phyloP scores from a whole-genome alignment of 2,113 vertebrate species.

The Patagioenas fasciata region DNA sequence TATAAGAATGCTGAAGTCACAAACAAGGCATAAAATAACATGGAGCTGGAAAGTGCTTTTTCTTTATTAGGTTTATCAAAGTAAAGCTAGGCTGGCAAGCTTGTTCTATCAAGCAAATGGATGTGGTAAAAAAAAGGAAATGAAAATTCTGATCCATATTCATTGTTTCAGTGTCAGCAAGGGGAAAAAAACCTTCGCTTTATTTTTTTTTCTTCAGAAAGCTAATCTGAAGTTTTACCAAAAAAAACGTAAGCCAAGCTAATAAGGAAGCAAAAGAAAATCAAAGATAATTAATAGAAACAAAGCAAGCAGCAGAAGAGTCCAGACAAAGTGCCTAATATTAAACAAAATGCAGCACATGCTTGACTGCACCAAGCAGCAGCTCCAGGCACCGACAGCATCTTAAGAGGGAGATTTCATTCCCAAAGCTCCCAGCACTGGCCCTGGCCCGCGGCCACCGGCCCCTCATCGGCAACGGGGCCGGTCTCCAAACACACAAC shows the following conservation, averaged over 20 bases:
- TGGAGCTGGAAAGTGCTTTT: slow-evolving; percentile 59
- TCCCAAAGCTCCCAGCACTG: neutral
- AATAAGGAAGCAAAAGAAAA: slow-evolving; percentile 20
- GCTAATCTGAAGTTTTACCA: no score
- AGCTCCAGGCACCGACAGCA: neutral
- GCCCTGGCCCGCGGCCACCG: neutral
- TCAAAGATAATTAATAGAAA: slow-evolving; percentile 50
- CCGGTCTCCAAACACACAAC: neutral
- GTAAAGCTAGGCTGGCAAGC: slow-evolving; percentile 75
- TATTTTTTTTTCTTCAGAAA: neutral
- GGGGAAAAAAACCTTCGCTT: neutral
- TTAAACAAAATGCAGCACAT: neutral
- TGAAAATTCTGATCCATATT: slow-evolving; percentile 77
- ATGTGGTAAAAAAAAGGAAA: slow-evolving; percentile 60
- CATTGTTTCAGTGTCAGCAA: slow-evolving; percentile 46
- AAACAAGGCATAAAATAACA: slow-evolving; percentile 75
- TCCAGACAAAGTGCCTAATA: neutral
- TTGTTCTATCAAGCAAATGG: slow-evolving; percentile 66
- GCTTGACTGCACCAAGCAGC: neutral
- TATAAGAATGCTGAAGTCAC: slow-evolving; percentile 53
- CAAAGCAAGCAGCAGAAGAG: neutral
- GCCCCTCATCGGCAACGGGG: accelerated
- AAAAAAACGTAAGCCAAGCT: neutral
- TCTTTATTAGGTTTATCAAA: slow-evolving; percentile 64
- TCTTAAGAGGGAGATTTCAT: neutral